Base-by-base conservation (phyloP, 1,140 invertebrate genomes). In the Musca domestica region DNA sequence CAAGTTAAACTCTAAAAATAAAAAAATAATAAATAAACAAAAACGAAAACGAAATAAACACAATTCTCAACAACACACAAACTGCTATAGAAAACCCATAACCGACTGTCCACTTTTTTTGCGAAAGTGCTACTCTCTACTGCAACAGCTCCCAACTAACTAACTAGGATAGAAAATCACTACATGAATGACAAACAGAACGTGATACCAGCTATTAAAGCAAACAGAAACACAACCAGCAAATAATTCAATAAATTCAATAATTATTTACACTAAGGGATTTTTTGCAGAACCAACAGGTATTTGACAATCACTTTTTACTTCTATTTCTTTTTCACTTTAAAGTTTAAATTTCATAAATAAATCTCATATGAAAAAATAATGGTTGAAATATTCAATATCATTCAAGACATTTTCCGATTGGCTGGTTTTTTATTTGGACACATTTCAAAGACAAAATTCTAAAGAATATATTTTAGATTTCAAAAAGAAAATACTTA, bases 271-370 rank as follows among this genome's bases (percentile, higher is more conserved):
- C 69, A 54, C 72, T 71, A 64, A 77, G 76, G 74, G 76, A 77
- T 76, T 34, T 20, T 77, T 67, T 77, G 76, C 76, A 71, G 76
- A 77, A 74, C 76, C 76, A 75, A 77, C 70, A 77, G 76, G 76
- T 77, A 74, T 30, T 25, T 41, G 17, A 34, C 27, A 27, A 10
- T 34, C 17, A 27, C 9, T n/a, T 25, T 52, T 17, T 52, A 34
- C 34, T 2, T 52, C 27, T 9, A 10, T 27, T 25, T 66, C 6
- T 52, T 52, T 61, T 19, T 4, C 5, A 61, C 19, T 41, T 12
- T 20, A 34, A 30, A 30, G 3, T 30, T 3, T 41, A 5, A 41
- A 41, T 41, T 7, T 41, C 34, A 41, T 41, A 41, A 41, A 41
- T 10, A 41, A n/a, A 41, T 5, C 10, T 41, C 27, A 30, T 30